Evolutionary conservation across 2,113 vertebrate species (phyloP).

Genomic region (Corvus cornix): DNA sequence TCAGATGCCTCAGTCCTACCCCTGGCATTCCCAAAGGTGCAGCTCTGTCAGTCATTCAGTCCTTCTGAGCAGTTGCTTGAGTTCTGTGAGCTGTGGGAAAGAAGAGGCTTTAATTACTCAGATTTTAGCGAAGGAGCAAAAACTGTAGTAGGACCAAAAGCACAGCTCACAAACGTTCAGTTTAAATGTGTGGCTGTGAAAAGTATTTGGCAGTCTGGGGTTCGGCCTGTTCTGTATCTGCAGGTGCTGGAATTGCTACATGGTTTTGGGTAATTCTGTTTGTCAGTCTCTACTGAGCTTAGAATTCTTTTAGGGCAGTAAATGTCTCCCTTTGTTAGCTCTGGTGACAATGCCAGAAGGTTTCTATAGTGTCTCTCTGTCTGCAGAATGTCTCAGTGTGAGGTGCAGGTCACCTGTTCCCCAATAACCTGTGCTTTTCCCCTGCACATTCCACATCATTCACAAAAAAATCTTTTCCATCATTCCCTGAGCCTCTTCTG

Average conservation of each 20-base stretch:
- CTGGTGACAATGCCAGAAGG: not conserved
- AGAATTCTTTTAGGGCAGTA: not conserved
- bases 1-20: not conserved
- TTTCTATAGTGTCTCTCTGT: not conserved
- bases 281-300: not conserved
- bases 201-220: not conserved
- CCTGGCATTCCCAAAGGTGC: not conserved
- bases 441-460: not conserved
- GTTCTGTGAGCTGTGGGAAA: not conserved
- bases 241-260: not conserved
- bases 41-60: not conserved
- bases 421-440: not conserved
- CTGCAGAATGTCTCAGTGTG: not conserved
- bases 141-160: not conserved
- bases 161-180: not conserved
- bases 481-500: not conserved
- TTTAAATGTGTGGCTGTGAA: not conserved
- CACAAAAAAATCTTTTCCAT: not conserved
- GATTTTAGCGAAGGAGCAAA: not conserved
- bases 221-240: not conserved
- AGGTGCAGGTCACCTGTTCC: not conserved
- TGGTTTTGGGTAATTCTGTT: slow-evolving; percentile 1
- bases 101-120: not conserved
- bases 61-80: not conserved
- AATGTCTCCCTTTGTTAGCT: not conserved